Evolutionary conservation across 2,797 vertebrate species (phyloP).

Genomic region (Neosilurus mollespiculum): DNA sequence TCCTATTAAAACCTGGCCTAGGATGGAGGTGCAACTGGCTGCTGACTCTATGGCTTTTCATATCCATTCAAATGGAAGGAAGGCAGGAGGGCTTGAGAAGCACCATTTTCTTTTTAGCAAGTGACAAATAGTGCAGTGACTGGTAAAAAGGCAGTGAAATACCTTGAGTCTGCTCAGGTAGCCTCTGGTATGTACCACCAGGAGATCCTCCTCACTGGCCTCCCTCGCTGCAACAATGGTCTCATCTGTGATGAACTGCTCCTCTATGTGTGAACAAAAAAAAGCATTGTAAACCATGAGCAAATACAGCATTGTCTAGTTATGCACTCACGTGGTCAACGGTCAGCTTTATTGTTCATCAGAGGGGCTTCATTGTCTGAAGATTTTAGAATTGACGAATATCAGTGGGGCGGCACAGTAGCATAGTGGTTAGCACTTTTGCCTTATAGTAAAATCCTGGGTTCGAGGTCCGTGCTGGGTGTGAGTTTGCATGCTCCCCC

Average conservation of each 20-base stretch:
- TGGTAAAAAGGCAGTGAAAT: conserved; percentile 8
- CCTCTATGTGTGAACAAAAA: conserved; percentile 73
- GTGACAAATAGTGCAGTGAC: neutral
- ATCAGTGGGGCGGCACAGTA: too few relatives aligned
- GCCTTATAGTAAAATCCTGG: too few relatives aligned
- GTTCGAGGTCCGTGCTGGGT: too few relatives aligned
- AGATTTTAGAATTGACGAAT: neutral
- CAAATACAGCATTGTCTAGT: neutral
- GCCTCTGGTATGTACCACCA: conserved; percentile 87
- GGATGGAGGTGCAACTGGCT: neutral
- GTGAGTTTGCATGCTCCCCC: too few relatives aligned
- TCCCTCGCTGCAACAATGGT: conserved; percentile 85
- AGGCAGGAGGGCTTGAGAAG: neutral
- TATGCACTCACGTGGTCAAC: neutral
- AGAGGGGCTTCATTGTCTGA: neutral
- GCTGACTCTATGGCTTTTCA: neutral
- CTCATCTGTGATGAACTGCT: conserved; percentile 84
- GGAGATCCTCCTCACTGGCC: conserved; percentile 89
- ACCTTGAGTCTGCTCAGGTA: conserved; percentile 95
- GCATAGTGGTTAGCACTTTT: too few relatives aligned
- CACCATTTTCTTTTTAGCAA: neutral
- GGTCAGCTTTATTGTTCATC: neutral
- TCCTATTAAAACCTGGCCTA: neutral
- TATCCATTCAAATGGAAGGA: neutral
- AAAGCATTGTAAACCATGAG: neutral